A percentile compares a stretch with the other conserved stretches of the same genome.
phyloP scores from a whole-genome alignment of 1,140 invertebrate species.

The Zeugodacus cucurbitae region DNA sequence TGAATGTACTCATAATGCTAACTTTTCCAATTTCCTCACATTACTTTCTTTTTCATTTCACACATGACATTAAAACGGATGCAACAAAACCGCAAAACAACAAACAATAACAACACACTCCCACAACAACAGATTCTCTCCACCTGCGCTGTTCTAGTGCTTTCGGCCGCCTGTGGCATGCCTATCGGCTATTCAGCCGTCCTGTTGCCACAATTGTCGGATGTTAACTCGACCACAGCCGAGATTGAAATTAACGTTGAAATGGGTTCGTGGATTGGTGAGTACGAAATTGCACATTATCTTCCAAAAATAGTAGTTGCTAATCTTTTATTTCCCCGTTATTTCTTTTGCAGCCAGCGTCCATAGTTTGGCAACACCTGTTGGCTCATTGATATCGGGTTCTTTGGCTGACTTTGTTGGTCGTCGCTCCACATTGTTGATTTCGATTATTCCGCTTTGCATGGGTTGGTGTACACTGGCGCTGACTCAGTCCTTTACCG shows the following conservation, averaged over 20 bases:
- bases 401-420: constrained; percentile 74
- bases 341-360: constrained; percentile 70
- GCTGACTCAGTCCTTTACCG: constrained; percentile 69
- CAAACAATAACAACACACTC: not conserved
- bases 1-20: not conserved
- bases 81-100: not conserved
- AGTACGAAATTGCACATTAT: not conserved
- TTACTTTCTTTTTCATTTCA: too few species aligned
- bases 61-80: not conserved
- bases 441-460: constrained; percentile 71
- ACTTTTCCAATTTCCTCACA: not conserved
- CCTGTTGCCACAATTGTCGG: constrained; percentile 72
- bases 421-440: constrained; percentile 70
- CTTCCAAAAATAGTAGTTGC: not conserved
- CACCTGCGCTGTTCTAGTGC: constrained; percentile 74
- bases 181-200: constrained; percentile 78
- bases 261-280: constrained; percentile 77
- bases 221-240: constrained; percentile 59
- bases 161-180: constrained; percentile 76
- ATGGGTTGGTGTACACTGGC: constrained; percentile 74
- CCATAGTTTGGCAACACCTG: constrained; percentile 74
- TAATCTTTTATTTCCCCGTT: not conserved
- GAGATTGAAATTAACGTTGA: constrained; percentile 68
- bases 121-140: constrained; percentile 70
- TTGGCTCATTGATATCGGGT: constrained; percentile 74